Evolutionary conservation across 2,888 invertebrate genomes (phyloP).

Genomic region (Troglohyphantes excavatus): DNA sequence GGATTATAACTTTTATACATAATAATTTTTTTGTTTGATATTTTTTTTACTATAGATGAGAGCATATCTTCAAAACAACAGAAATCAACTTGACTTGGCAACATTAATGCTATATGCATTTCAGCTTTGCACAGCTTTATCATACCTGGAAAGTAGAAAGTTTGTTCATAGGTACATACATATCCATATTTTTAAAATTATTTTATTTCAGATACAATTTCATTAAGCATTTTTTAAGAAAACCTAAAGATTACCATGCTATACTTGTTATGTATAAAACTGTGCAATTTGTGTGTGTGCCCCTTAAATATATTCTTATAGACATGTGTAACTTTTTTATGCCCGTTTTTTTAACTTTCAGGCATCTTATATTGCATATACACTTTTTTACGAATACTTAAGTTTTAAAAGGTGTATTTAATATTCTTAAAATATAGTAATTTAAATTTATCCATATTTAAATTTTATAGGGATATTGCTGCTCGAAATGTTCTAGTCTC

Average conservation of each 20-base stretch:
- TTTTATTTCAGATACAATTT: neutral
- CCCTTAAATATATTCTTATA: no score
- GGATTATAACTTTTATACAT: neutral
- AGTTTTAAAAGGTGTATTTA: no score
- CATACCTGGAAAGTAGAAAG: slow-evolving; percentile 98
- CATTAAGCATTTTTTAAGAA: neutral
- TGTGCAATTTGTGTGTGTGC: no score
- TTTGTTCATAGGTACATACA: slow-evolving; percentile 89
- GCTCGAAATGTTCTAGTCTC: slow-evolving; percentile 98
- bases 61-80: slow-evolving; percentile 95
- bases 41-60: slow-evolving; percentile 85
- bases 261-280: no score
- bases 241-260: no score
- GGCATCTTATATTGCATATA: no score
- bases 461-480: slow-evolving; percentile 91
- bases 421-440: no score
- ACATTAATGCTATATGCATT: slow-evolving; percentile 94
- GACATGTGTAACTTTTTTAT: no score
- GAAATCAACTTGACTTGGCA: slow-evolving; percentile 91
- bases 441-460: neutral
- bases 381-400: no score
- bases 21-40: neutral
- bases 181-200: neutral
- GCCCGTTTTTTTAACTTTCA: no score
- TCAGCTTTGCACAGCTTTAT: slow-evolving; percentile 96